phyloP scores from a whole-genome alignment of 2,113 vertebrate species.

The Sinocyclocheilus maitianheensis region DNA sequence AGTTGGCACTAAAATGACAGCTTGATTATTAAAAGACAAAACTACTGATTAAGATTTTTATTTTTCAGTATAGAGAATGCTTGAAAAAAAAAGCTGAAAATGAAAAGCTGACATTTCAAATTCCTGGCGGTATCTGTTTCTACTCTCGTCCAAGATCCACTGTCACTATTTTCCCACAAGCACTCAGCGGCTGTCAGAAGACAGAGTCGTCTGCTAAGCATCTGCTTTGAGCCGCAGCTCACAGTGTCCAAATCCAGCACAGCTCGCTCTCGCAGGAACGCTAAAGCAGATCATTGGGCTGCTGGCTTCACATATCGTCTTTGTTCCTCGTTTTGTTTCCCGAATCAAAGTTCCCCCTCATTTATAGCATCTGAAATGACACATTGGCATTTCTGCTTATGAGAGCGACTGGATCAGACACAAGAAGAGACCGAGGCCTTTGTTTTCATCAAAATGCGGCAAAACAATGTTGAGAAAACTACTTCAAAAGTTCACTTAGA shows the following conservation, averaged over 20 bases:
- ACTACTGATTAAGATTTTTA: too few species aligned
- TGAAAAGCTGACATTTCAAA: constrained; percentile 29
- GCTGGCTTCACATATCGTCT: not conserved
- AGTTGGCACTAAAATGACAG: too few species aligned
- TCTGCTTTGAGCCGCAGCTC: constrained; percentile 28
- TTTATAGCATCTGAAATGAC: constrained; percentile 29
- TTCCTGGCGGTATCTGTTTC: not conserved
- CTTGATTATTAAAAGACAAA: too few species aligned
- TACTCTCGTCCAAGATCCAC: not conserved
- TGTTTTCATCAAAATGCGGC: not conserved
- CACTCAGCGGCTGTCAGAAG: constrained; percentile 13
- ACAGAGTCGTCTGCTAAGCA: constrained; percentile 21
- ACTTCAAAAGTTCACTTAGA: not conserved
- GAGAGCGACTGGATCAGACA: constrained; percentile 20
- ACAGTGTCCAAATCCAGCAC: constrained; percentile 1
- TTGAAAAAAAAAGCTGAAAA: not conserved
- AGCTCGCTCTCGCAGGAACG: not conserved
- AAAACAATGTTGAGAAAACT: not conserved
- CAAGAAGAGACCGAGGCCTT: not conserved
- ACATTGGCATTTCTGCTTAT: constrained; percentile 37
- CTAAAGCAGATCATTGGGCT: not conserved
- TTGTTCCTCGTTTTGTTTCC: constrained; percentile 31
- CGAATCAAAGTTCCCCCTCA: constrained; percentile 22
- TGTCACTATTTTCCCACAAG: constrained; percentile 24
- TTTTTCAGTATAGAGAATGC: too few species aligned